Evolutionary conservation across 2,113 vertebrate genomes (phyloP).

Genomic region (Sebastes schlegelii): DNA sequence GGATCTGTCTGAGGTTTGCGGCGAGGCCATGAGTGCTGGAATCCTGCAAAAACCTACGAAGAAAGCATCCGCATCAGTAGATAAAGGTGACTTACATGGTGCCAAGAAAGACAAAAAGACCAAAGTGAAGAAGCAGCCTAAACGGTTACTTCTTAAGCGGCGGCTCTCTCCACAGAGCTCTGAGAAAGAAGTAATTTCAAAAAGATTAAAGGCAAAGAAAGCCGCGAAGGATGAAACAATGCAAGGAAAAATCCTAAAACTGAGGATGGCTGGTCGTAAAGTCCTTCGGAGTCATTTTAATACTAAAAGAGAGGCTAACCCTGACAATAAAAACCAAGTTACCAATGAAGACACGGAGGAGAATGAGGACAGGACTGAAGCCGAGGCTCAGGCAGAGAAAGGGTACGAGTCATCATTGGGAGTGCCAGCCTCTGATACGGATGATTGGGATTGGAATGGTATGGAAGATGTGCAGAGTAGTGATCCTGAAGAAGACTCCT

Average conservation of each 20-base stretch:
- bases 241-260: slow-evolving; percentile 81
- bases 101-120: not conserved
- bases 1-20: slow-evolving; percentile 89
- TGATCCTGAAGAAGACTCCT: slow-evolving; percentile 58
- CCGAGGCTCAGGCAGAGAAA: not conserved
- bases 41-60: not conserved
- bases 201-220: not conserved
- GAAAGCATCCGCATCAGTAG: not conserved
- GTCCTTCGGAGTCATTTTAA: slow-evolving; percentile 84
- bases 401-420: not conserved
- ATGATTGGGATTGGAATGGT: slow-evolving; percentile 49
- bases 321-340: slow-evolving; percentile 25
- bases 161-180: slow-evolving; percentile 16
- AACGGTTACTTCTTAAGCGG: slow-evolving; percentile 23
- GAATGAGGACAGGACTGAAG: slow-evolving; percentile 11
- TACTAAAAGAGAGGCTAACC: slow-evolving; percentile 51
- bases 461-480: slow-evolving; percentile 65
- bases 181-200: slow-evolving; percentile 26
- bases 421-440: not conserved
- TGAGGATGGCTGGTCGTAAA: slow-evolving; percentile 85
- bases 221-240: slow-evolving; percentile 71
- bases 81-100: not conserved
- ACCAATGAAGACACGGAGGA: not conserved
- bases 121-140: slow-evolving; percentile 27
- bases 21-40: slow-evolving; percentile 49